Evolutionary conservation across 2,888 invertebrate genomes (phyloP), one percentile per base, ranked within the genome.

Genomic region (Adela reaumurella): DNA sequence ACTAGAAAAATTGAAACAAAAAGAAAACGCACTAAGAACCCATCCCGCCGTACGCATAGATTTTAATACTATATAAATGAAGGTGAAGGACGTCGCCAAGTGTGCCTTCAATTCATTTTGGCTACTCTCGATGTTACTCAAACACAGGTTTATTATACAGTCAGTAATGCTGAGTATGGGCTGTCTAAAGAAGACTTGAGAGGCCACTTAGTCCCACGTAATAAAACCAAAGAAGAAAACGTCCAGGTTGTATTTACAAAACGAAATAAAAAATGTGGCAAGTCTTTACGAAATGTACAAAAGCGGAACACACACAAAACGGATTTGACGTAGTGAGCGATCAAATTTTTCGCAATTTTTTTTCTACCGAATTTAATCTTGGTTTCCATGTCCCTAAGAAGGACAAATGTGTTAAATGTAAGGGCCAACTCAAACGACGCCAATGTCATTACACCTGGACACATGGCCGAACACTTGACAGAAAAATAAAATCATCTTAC

Each of bases 341-440:
- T 46, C 46, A 46, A 20, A 16, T 52, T 24, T 52, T 53, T 45
- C 16, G 42, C 35, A 46, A 49, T 45, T 53, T 52, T 46, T 55
- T 56, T 46, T 41, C 24, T 35, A 49, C 46, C 24, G 45, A 53
- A 28, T 54, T 53, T 47, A 56, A 57, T 52, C 51, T 55, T 19
- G 52, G 53, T 19, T 53, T 56, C 47, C 50, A 57, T 35, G 42
- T 48, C 18, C 51, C 52, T 14, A 55, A 55, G 47, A 55, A 56
- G 41, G 53, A 56, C 44, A 55, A 55, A 46, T 55, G 56, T 49
- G 10, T 46, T 11, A 44, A 46, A 44, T 55, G 55, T 46, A 49
- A 45, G n/a, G 42, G 43, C 20, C 17, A 19, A 24, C 24, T 24
- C 24, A 4, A 24, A 24, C 24, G 24, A 24, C 4, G 24, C 24